phyloP scores from a whole-genome alignment of 2,888 invertebrate genomes.

The Hypolimnas misippus region DNA sequence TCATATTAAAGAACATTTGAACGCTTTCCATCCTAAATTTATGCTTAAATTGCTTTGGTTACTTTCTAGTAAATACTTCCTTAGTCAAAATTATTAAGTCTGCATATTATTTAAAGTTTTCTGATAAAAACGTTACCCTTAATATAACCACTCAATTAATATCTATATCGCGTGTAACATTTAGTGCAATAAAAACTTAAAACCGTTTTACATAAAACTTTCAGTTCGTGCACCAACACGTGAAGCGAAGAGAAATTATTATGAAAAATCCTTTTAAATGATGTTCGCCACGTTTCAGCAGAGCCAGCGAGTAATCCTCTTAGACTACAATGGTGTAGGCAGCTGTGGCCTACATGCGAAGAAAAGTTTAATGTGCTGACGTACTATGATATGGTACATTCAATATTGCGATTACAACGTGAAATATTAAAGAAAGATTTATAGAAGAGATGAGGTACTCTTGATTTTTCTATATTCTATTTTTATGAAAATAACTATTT shows the following conservation, averaged over 20 bases:
- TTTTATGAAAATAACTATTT: not conserved
- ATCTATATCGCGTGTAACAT: not conserved
- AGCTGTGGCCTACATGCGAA: slow-evolving; percentile 21
- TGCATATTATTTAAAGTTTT: too few species aligned
- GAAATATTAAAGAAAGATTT: slow-evolving; percentile 6
- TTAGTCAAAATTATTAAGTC: too few species aligned
- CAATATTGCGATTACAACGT: slow-evolving; percentile 6
- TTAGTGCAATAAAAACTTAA: slow-evolving; percentile 6
- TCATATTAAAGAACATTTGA: not conserved
- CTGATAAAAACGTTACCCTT: too few species aligned
- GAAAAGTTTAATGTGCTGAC: slow-evolving; percentile 21
- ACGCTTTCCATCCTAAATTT: not conserved
- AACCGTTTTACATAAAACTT: slow-evolving; percentile 20
- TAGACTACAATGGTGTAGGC: slow-evolving; percentile 22
- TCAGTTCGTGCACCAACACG: slow-evolving; percentile 23
- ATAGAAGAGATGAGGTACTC: not conserved
- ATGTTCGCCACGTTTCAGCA: slow-evolving; percentile 26
- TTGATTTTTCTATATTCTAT: not conserved
- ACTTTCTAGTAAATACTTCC: too few species aligned
- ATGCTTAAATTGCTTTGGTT: not conserved
- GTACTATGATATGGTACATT: slow-evolving; percentile 9
- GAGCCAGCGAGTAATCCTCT: slow-evolving; percentile 25
- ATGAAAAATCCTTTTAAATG: slow-evolving; percentile 33
- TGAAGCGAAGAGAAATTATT: slow-evolving; percentile 23
- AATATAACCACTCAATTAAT: not conserved